A percentile compares a stretch with the other conserved stretches of the same genome.
These are phyloP conservation scores for Saccostrea echinata DNA, from an alignment of 1,140 invertebrate genomes.

Conservation along the genomic window DNA sequence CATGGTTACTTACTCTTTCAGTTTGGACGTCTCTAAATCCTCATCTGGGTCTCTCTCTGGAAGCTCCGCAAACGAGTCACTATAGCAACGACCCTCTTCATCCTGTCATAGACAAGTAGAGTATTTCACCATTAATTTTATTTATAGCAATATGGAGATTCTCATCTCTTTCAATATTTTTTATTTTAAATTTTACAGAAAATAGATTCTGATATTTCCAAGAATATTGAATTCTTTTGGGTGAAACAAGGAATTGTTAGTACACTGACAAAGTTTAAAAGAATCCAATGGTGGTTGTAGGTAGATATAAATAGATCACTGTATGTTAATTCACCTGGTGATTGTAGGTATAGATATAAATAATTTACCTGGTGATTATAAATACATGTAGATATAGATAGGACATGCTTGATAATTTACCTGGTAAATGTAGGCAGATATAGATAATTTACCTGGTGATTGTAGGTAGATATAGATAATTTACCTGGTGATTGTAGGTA, in stretches of 20 bases:
- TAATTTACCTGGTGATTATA: too few relatives aligned
- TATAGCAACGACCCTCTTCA: conserved; percentile 96
- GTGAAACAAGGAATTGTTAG: too few relatives aligned
- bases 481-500: conserved; percentile 91
- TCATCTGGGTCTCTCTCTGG: conserved; percentile 76
- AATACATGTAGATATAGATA: conserved; percentile 90
- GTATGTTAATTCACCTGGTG: conserved; percentile 87
- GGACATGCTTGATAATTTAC: conserved; percentile 61
- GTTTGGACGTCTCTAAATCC: conserved; percentile 59
- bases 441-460: conserved; percentile 91
- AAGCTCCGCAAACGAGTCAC: conserved; percentile 96
- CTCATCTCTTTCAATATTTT: too few relatives aligned
- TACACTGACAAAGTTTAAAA: too few relatives aligned
- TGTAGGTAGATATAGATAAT: conserved; percentile 95
- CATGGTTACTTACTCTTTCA: conserved; percentile 58
- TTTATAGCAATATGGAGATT: too few relatives aligned
- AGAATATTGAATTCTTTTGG: too few relatives aligned
- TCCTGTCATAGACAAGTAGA: conserved; percentile 84
- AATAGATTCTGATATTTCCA: too few relatives aligned
- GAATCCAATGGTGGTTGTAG: conserved; percentile 88
- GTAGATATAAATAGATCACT: conserved; percentile 90
- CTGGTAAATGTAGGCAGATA: conserved; percentile 88
- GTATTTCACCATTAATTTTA: too few relatives aligned
- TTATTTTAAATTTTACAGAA: too few relatives aligned
- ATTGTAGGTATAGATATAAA: conserved; percentile 91